Evolutionary conservation across 2,113 vertebrate genomes (phyloP).

Genomic region (Paracyprichromis sp.): DNA sequence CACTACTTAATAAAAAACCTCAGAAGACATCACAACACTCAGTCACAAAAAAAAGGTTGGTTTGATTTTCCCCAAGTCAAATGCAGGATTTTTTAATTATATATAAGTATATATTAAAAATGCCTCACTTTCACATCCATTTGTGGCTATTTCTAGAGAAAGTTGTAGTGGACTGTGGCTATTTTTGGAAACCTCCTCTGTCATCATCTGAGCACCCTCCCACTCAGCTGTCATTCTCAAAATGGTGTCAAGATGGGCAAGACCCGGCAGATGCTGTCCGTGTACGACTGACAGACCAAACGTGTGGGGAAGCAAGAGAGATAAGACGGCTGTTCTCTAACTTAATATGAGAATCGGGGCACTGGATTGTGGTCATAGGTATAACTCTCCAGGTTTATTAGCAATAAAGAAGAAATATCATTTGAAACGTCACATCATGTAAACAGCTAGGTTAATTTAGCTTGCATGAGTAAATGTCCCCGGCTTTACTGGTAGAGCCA

Average conservation of each 20-base stretch:
- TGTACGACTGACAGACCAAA: background rate
- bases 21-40: background rate
- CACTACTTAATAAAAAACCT: background rate
- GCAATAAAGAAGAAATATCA: background rate
- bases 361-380: background rate
- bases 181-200: slow-evolving; percentile 54
- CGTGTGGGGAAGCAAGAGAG: background rate
- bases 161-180: slow-evolving; percentile 20
- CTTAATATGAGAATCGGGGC: background rate
- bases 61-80: background rate
- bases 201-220: slow-evolving; percentile 33
- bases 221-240: slow-evolving; percentile 58
- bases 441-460: background rate
- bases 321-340: background rate
- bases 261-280: slow-evolving; percentile 20
- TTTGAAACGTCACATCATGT: background rate
- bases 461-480: background rate
- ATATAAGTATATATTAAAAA: background rate
- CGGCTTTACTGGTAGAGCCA: background rate
- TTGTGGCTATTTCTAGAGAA: slow-evolving; percentile 14
- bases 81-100: background rate
- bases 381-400: background rate
- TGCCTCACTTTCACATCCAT: background rate
- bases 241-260: slow-evolving; percentile 40
- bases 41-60: background rate